Base-by-base conservation (phyloP, 2,888 invertebrate genomes). In the Gnatocerus cornutus region DNA sequence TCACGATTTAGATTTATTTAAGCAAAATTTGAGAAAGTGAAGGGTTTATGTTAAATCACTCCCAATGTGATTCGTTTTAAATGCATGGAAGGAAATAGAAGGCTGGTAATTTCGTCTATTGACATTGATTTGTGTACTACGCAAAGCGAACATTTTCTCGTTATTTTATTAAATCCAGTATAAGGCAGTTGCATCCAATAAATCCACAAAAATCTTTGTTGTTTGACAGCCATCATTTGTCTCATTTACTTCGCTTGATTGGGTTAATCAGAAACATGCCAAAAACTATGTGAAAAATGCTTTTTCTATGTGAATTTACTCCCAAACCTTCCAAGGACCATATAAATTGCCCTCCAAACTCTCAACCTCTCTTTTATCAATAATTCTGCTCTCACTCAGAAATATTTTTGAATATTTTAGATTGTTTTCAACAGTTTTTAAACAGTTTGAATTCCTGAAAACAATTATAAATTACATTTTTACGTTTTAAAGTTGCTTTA, bases 151-250 rank as follows among this genome's bases (percentile, higher is more conserved):
- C 66, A 70, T 70, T 70, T 70, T 55, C 67, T 63, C 56, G 61
- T 70, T 62, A 62, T 70, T 70, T 67, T 67, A 70, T 67, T 66
- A 70, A 70, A 70, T 70, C 63, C 50, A 50, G 12, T 45, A 52
- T 55, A 67, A 66, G 66, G 53, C 68, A 62, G 73, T 73, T 73
- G 75, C 69, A 74, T 73, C 71, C 64, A 71, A 75, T 74, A 76
- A 77, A 77, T 78, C 74, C 66, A 65, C 62, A 70, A 64, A 77
- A 77, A 76, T 75, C 71, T 75, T 73, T 76, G 74, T 75, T 77
- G 71, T 71, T 74, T 77, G 80, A 76, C 79, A 80, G 76, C 72
- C 67, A 75, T 76, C 79, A 79, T 80, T 79, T 79, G 77, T 80
- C 76, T 78, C 77, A 77, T 79, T 79, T 80, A 78, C 64, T 74